Conservation (phyloP, 2,888 invertebrate genomes). For the Halocaridina rubra region DNA sequence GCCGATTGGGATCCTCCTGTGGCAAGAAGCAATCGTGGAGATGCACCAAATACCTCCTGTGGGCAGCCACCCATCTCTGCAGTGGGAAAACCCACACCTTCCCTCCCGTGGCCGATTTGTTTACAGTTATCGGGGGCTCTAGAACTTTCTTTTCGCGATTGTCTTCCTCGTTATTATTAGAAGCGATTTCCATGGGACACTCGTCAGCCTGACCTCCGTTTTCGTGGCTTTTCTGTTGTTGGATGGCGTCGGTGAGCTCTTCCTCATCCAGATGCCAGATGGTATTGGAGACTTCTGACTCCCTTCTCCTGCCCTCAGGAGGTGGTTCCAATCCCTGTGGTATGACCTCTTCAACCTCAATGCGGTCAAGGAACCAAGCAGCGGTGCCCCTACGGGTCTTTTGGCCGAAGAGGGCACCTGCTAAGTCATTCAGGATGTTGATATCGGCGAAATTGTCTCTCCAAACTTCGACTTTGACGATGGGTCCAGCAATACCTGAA, state of each 20-base stretch:
- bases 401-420: neutral
- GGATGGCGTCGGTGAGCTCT: neutral
- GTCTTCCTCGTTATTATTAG: neutral
- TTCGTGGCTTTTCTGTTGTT: too few relatives aligned
- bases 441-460: slow-evolving; percentile 51
- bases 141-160: neutral
- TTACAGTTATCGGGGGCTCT: neutral
- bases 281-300: too few relatives aligned
- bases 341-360: slow-evolving; percentile 40
- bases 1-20: slow-evolving; percentile 66
- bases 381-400: slow-evolving; percentile 22
- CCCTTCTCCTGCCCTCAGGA: neutral
- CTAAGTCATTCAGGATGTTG: neutral
- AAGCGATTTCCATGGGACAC: neutral
- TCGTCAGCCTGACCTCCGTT: neutral
- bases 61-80: slow-evolving; percentile 68
- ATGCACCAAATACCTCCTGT: slow-evolving; percentile 67
- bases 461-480: slow-evolving; percentile 40
- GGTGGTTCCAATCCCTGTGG: neutral
- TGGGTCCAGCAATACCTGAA: slow-evolving; percentile 23
- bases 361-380: slow-evolving; percentile 52
- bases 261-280: too few relatives aligned
- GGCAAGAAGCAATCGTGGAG: slow-evolving; percentile 69
- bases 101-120: slow-evolving; percentile 3
- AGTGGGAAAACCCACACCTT: slow-evolving; percentile 66